Evolutionary conservation across 2,797 vertebrate genomes (phyloP), one percentile per base, ranked within the genome.

Genomic region (Pseudochaenichthys georgianus): DNA sequence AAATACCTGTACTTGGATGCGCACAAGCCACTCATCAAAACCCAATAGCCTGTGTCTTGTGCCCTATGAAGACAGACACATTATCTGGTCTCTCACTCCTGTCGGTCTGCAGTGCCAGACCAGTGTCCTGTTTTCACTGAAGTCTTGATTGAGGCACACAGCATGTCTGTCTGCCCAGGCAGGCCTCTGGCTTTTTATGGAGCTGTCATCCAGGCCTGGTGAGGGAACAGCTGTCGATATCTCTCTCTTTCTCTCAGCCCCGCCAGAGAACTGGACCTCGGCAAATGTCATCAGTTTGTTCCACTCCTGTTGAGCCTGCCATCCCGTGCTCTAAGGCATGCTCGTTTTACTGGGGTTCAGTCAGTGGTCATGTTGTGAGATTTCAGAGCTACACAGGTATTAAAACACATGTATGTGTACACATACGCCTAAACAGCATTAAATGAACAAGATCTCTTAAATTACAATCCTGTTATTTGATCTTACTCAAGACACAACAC

Each of bases 201-300:
- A 89, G 86, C 90, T 92, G 91, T 94, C 92, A 89, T 88, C 87
- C 88, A 83, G 82, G 80, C 89, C 72, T 78, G 89, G 83, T 81
- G 60, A 77, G 81, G 73, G 88, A 92, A 90, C 94, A 94, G 94
- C 93, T 95, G 94, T 88, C 83, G 77, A 68, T 2, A 23, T 23
- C 23, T 91, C 89, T 87, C 82, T 88, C 89, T 87, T 81, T 70
- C 76, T 88, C 73, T 82, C 75, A 54, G 77, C 86, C 77, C 77
- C 11, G 60, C 84, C 88, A 86, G 89, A 84, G 83, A 62, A 19
- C 87, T 89, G 86, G 82, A 88, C 87, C 91, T 87, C 89, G 75
- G 83, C 84, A 93, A 93, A 93, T 93, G 90, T 94, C 94, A 93
- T 84, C 84, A 62, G 88, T 90, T 78, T 77, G 90, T 90, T 92